Conservation (phyloP, 2,888 invertebrate species). For the Thalpophila matura region DNA sequence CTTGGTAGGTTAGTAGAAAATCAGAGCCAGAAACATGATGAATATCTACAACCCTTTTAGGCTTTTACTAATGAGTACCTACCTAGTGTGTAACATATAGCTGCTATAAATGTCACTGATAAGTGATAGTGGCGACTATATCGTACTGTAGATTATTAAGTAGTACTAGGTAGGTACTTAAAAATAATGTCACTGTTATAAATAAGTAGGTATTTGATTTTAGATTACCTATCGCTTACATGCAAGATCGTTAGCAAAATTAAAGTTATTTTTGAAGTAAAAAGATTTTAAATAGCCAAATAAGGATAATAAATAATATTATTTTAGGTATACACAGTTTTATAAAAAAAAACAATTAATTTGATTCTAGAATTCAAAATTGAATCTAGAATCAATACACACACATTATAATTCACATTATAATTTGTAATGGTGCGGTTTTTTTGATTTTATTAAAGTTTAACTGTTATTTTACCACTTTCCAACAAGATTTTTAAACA, state of each 20-base stretch:
- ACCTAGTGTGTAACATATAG: no score
- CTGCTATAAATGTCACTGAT: no score
- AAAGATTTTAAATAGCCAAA: conserved; percentile 16
- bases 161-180: no score
- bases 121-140: neutral
- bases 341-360: neutral
- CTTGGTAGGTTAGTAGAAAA: no score
- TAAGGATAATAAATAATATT: conserved; percentile 4
- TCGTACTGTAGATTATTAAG: neutral
- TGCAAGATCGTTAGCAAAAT: no score
- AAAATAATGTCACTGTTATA: neutral
- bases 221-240: neutral
- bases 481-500: conserved; percentile 4
- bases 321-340: no score
- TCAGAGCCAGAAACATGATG: neutral
- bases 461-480: neutral
- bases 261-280: no score
- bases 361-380: conserved; percentile 23
- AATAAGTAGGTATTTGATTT: no score
- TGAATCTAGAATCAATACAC: neutral
- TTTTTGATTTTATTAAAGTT: conserved; percentile 7
- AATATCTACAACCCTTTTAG: neutral
- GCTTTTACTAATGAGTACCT: neutral
- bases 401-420: no score
- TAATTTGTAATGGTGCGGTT: conserved; percentile 20